Percentiles rank a stretch among this genome's conserved stretches.
Evolutionary conservation across 2,888 invertebrate genomes (phyloP).

Genomic region (Chloromyia formosa): DNA sequence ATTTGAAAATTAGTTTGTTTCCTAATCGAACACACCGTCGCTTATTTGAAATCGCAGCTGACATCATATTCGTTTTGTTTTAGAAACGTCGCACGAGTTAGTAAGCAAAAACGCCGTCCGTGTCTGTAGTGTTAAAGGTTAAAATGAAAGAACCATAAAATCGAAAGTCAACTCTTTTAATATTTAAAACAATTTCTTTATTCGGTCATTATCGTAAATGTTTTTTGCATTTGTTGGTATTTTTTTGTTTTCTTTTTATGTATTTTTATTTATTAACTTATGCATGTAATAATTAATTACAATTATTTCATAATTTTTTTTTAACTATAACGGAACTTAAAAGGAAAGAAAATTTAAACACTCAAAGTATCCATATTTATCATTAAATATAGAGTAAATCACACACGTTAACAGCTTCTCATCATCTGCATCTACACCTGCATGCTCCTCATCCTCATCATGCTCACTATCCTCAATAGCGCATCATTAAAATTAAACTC

Average conservation of each 20-base stretch:
- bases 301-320: conserved; percentile 30
- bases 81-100: too few species aligned
- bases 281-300: conserved; percentile 38
- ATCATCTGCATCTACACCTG: conserved; percentile 19
- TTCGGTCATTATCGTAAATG: conserved; percentile 34
- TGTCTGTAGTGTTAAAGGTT: too few species aligned
- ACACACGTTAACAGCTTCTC: conserved; percentile 40
- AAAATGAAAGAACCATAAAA: too few species aligned
- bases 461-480: neutral
- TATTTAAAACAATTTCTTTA: conserved; percentile 44
- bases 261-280: conserved; percentile 38
- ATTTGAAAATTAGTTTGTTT: too few species aligned
- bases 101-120: too few species aligned
- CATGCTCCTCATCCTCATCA: neutral
- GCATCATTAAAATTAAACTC: conserved; percentile 19
- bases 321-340: conserved; percentile 42
- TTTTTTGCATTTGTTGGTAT: conserved; percentile 18
- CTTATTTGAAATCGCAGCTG: too few species aligned
- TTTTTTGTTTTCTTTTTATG: conserved; percentile 8
- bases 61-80: too few species aligned
- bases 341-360: conserved; percentile 34
- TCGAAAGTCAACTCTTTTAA: too few species aligned
- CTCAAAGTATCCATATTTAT: conserved; percentile 39
- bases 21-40: too few species aligned
- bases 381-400: conserved; percentile 40